Base-by-base conservation (phyloP, 2,888 invertebrate species). In the Drosophila austrosaltans region DNA sequence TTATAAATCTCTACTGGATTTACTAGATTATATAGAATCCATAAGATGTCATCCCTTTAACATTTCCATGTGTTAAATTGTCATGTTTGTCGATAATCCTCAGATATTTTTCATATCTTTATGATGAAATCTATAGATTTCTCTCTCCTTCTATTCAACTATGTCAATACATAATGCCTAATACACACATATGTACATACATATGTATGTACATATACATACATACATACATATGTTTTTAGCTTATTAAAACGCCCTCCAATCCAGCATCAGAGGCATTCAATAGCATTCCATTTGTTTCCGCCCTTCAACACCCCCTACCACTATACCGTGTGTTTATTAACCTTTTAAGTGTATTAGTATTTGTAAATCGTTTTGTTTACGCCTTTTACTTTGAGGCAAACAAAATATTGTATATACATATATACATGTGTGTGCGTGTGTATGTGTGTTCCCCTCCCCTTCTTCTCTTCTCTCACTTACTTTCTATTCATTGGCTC, bases 311-410 rank as follows among this genome's bases (percentile, higher is more conserved):
- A 16, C 16, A 10, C 25, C 25, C 39, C 39, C n/a, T 6, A 2
- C 53, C 7, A 10, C 42, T 8, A 16, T 16, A 16, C 10, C 10
- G n/a, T 61, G 60, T 73, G 66, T 68, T 84, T 75, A 81, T 72
- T 65, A 73, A 72, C 58, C 70, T 69, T 61, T 70, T 60, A 66
- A 36, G 62, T 60, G 53, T 65, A 69, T 71, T 77, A 63, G 69
- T 64, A 64, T 82, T 75, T 78, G 66, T 58, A 58, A 75, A 71
- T 65, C 67, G 63, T 70, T 78, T 59, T 77, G 73, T 70, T 76
- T 75, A 71, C 67, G 63, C 53, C 65, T 30, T 36, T 8, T 8
- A 30, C 54, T 36, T 36, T 36, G 36, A 36, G 36, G 36, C 36
- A 36, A 36, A 36, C 36, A 8, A 36, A 8, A 8, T 36, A 36